These are phyloP conservation scores for Numida meleagris DNA, from an alignment of 2,113 vertebrate species.

Conservation along the genomic window DNA sequence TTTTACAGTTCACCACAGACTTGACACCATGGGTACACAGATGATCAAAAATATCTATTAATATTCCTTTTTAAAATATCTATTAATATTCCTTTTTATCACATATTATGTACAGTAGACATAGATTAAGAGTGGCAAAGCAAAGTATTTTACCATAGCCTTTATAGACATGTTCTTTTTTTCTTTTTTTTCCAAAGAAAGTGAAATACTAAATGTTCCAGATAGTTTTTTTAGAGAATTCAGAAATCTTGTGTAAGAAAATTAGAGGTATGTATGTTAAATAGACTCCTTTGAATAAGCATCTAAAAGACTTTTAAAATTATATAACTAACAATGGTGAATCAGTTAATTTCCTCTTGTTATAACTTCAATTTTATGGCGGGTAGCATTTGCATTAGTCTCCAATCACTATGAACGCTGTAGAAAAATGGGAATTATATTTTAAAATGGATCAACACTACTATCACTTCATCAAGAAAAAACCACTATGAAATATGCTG, in stretches of 20 bases:
- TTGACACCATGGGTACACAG: not conserved
- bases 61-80: not conserved
- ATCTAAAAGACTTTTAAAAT: not conserved
- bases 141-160: not conserved
- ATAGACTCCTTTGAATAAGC: not conserved
- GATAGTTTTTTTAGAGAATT: not conserved
- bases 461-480: conserved; percentile 43
- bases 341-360: conserved; percentile 30
- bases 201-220: not conserved
- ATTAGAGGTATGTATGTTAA: not conserved
- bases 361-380: conserved; percentile 8
- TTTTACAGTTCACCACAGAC: not conserved
- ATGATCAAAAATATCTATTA: not conserved
- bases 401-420: not conserved
- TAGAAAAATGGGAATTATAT: conserved; percentile 27
- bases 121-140: not conserved
- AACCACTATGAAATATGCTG: conserved; percentile 31
- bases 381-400: conserved; percentile 35
- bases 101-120: not conserved
- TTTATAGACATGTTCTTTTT: not conserved
- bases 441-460: conserved; percentile 43
- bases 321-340: conserved; percentile 8
- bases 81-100: not conserved
- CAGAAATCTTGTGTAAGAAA: not conserved
- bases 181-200: not conserved